Evolutionary conservation across 2,888 invertebrate genomes (phyloP).

Genomic region (Oxyteleia sp.): DNA sequence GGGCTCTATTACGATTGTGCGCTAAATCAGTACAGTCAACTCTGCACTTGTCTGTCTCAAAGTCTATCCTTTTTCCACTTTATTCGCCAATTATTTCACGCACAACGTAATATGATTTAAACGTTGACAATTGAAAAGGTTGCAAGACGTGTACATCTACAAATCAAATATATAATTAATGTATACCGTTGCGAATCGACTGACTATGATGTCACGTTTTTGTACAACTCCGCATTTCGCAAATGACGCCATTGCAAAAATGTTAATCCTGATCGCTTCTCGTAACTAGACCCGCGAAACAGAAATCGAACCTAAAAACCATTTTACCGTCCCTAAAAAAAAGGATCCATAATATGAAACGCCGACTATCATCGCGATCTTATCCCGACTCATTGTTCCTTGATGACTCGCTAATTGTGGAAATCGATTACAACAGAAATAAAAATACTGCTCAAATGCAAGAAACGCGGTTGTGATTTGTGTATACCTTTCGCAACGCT

Average conservation of each 20-base stretch:
- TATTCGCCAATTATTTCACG: no score
- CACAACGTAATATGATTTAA: no score
- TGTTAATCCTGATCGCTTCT: not conserved
- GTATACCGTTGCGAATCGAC: no score
- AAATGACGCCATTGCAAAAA: not conserved
- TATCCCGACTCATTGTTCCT: constrained; percentile 47
- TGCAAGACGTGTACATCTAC: no score
- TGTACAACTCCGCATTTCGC: no score
- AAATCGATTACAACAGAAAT: constrained; percentile 58
- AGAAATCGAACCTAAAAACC: not conserved
- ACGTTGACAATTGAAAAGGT: no score
- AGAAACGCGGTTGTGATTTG: constrained; percentile 39
- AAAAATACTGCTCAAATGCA: constrained; percentile 48
- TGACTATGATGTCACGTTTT: no score
- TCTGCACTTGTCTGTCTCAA: no score
- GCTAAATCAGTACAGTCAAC: no score
- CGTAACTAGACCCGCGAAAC: not conserved
- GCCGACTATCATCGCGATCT: constrained; percentile 38
- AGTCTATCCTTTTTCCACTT: no score
- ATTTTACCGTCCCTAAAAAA: constrained; percentile 5
- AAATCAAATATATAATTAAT: no score
- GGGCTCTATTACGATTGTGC: no score
- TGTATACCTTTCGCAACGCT: constrained; percentile 41
- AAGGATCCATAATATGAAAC: constrained; percentile 23
- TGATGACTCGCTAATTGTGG: constrained; percentile 63